phyloP scores from a whole-genome alignment of 1,140 invertebrate genomes.

The Bactericera cockerelli region DNA sequence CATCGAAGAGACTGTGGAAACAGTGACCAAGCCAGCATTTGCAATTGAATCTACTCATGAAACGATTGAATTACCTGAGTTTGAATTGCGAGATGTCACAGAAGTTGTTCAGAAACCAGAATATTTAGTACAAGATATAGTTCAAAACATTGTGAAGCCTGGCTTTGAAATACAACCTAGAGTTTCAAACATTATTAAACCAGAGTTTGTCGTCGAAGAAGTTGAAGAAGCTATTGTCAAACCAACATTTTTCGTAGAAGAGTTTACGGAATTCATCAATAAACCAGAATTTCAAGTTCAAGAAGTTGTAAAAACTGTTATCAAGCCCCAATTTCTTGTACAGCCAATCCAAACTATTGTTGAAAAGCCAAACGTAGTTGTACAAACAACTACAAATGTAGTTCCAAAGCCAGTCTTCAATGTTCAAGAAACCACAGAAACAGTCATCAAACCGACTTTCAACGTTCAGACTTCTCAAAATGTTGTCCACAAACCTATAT shows the following conservation, averaged over 20 bases:
- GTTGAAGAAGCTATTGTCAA: background rate
- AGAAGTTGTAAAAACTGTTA: too few relatives aligned
- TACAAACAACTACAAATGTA: too few relatives aligned
- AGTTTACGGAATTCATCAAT: background rate
- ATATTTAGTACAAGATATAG: background rate
- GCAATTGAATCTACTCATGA: background rate
- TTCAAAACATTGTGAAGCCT: background rate
- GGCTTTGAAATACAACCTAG: background rate
- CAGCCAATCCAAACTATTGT: too few relatives aligned
- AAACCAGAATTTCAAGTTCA: background rate
- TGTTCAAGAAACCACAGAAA: too few relatives aligned
- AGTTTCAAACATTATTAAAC: background rate
- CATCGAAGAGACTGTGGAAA: background rate
- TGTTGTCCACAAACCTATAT: too few relatives aligned
- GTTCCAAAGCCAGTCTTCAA: too few relatives aligned
- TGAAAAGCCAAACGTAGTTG: too few relatives aligned
- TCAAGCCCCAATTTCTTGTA: too few relatives aligned
- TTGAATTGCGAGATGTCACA: background rate
- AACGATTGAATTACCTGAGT: background rate
- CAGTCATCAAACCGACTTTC: too few relatives aligned
- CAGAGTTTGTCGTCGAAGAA: background rate
- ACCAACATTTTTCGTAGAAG: background rate
- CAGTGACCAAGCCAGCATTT: background rate
- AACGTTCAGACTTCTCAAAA: too few relatives aligned
- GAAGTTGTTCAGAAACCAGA: constrained; percentile 6